Base-by-base conservation (phyloP, 2,888 invertebrate species). In the Clusia tigrina region DNA sequence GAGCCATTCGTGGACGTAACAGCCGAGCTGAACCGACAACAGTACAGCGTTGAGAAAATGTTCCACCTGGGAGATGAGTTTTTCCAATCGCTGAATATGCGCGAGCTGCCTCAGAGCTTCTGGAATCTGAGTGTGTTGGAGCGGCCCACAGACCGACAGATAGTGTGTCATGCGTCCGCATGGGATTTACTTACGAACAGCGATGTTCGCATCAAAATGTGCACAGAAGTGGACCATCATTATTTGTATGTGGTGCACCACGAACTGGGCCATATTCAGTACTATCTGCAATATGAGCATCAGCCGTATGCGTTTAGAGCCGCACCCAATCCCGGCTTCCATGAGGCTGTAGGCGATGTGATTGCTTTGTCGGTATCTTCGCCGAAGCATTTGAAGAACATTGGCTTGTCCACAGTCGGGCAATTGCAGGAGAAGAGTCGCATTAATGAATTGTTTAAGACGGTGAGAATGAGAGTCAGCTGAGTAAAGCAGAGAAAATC, bases 121-220 rank as follows among this genome's bases (percentile, higher is more conserved):
- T 96, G 95, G 95, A 86, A 91, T 63, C 88, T 89, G 48, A 94
- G 95, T 1, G 90, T 96, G 24, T 86, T 96, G 26, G 89, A 90
- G 68, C 93, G 94, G 69, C 93, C 93, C 0, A 81, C 81, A 0
- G 90, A 89, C 72, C 85, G 88, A 1, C 90, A 93, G 5, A 86
- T 94, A 5, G 87, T 93, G 0, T 96, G 95, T 76, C 93, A 95
- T 75, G 94, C 95, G 0, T 92, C 93, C 0, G 94, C 95, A 32
- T 95, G 94, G 91, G 94, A 95, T 84, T 91, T 95, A 70, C 93
- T 87, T 71, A 89, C 93, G 74, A 88, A 89, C 26, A 88, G 92
- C 78, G 95, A 95, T 81, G 94, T 94, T 76, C 89, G 87, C 80
- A 87, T 88, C 78, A 88, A 89, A 85, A 88, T 89, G 86, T 90